Evolutionary conservation across 2,888 invertebrate genomes (phyloP), one percentile per base, ranked within the genome.

Genomic region (Vannuccia rotundouncinata): DNA sequence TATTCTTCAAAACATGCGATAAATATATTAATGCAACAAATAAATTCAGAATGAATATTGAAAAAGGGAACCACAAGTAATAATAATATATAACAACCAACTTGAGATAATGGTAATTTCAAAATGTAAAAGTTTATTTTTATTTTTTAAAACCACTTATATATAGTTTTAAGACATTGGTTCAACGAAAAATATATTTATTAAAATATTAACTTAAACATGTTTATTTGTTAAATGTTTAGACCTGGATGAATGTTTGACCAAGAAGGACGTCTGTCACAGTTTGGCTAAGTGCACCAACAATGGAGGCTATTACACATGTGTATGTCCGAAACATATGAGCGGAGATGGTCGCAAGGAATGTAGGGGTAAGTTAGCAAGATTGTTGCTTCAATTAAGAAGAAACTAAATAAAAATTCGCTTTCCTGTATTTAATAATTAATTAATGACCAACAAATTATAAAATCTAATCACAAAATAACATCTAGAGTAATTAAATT

Each of bases 161-260:
- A n/a, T n/a, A n/a, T n/a, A n/a, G n/a, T n/a, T n/a, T n/a, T n/a
- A n/a, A n/a, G n/a, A n/a, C n/a, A n/a, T n/a, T n/a, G n/a, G n/a
- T n/a, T n/a, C n/a, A n/a, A n/a, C n/a, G n/a, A n/a, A n/a, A n/a
- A n/a, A n/a, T n/a, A n/a, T n/a, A n/a, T n/a, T n/a, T n/a, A n/a
- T n/a, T n/a, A n/a, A n/a, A n/a, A n/a, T n/a, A n/a, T n/a, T n/a
- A n/a, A n/a, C n/a, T n/a, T n/a, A n/a, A n/a, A n/a, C n/a, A 13
- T 10, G 59, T n/a, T 13, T 59, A 13, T 59, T 10, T 13, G 10
- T 59, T 59, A 13, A 59, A 59, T 13, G 59, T 78, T 78, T 60
- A 78, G 78, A 78, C 60, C 25, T 78, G 13, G 60, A 78, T 78
- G 78, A 78, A 60, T 78, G 78, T 25, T 13, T 27, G 1, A 78